Base-by-base conservation (phyloP, 2,797 vertebrate genomes). In the Sorex maritimensis region DNA sequence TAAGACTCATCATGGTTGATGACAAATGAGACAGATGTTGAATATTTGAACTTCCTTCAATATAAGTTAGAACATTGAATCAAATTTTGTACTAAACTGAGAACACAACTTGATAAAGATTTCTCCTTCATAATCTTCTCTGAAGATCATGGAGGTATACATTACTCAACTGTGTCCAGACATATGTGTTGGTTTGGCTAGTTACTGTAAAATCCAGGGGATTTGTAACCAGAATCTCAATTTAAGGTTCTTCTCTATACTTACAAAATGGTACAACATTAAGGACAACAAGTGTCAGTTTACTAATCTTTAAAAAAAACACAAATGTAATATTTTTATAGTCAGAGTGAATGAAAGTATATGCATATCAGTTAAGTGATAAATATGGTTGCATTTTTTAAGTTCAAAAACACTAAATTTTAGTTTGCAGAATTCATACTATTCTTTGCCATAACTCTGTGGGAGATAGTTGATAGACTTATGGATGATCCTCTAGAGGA, bases 81-180 rank as follows among this genome's bases (percentile, higher is more conserved):
- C 68, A 49, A 58, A 72, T 78, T 88, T 6, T 92, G 15, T 28
- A 38, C 46, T 28, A 14, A 82, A 65, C 21, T 41, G 30, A 58
- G 2, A 55, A 19, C 23, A 49, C 52, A 30, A 17, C 28, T 17
- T 65, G 14, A 88, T 89, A 41, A 73, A 6, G 2, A 28, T 17
- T 65, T 84, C 6, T 82, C 67, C 55, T 87, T 86, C 13, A 30
- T 6, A 41, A 52, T 80, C 72, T 89, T 84, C 68, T 92, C 24
- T 93, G 41, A 63, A 28, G 2, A 49, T 55, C 77, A 30, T 46
- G 46, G n/a, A 81, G 24, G 0, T 86, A 0, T 63, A n/a, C 21
- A 61, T 17, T 61, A 5, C 21, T 21, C 58, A 21, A 61, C 58
- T 61, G 58, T 1, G 15, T 68, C 44, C 58, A 65, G 23, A 24